Conservation (phyloP, 2,113 vertebrate genomes). For the Etheostoma spectabile region DNA sequence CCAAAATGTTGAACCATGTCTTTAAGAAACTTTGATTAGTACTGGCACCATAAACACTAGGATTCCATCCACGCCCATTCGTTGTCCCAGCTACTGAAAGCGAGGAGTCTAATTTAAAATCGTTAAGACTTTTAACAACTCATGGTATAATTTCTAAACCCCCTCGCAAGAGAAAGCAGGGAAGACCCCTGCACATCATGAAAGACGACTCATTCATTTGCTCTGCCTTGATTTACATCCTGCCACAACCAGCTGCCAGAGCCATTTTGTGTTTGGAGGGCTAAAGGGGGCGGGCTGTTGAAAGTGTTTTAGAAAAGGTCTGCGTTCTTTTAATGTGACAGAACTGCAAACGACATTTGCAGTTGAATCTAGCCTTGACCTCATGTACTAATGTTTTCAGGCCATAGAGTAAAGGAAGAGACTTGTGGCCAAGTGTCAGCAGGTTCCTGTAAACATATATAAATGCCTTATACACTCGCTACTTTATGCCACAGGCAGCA, state of each 20-base stretch:
- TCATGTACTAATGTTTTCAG: slow-evolving; percentile 45
- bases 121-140: slow-evolving; percentile 42
- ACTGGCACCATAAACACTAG: neutral
- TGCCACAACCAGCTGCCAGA: slow-evolving; percentile 77
- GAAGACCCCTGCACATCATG: slow-evolving; percentile 63
- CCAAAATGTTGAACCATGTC: neutral
- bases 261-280: slow-evolving; percentile 79
- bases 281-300: slow-evolving; percentile 38
- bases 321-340: slow-evolving; percentile 75
- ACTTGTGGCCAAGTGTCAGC: slow-evolving; percentile 67
- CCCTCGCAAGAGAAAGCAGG: slow-evolving; percentile 46
- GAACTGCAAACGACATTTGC: slow-evolving; percentile 54
- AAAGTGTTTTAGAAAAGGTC: slow-evolving; percentile 71
- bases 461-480: slow-evolving; percentile 62
- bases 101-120: slow-evolving; percentile 50
- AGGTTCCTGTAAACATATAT: slow-evolving; percentile 76
- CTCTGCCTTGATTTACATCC: slow-evolving; percentile 72
- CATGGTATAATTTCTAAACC: slow-evolving; percentile 38
- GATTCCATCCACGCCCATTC: neutral
- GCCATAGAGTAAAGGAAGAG: slow-evolving; percentile 48
- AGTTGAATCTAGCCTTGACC: slow-evolving; percentile 44
- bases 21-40: neutral
- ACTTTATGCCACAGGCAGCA: slow-evolving; percentile 60
- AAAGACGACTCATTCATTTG: slow-evolving; percentile 76
- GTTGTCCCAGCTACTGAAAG: slow-evolving; percentile 12